These are phyloP conservation scores for Pseudochromis fuscus DNA, from an alignment of 2,797 vertebrate species.

Conservation along the genomic window DNA sequence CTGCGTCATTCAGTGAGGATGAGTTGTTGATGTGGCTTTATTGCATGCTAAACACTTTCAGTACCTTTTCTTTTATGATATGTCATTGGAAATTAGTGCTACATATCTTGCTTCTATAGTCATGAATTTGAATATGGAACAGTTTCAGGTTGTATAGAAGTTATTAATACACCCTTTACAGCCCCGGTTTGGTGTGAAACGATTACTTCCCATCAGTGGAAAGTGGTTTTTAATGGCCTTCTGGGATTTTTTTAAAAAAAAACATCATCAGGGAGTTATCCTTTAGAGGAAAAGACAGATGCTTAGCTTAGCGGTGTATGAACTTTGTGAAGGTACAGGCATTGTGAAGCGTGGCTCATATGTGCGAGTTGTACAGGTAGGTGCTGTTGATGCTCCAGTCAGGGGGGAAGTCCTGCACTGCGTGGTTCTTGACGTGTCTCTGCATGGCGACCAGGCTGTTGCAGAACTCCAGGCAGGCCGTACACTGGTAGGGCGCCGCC, in stretches of 20 bases:
- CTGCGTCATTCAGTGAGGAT: conserved; percentile 41
- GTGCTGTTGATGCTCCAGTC: conserved; percentile 89
- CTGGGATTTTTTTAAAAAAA: background rate
- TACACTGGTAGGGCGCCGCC: conserved; percentile 89
- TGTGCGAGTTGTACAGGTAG: conserved; percentile 86
- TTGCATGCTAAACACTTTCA: conserved; percentile 47
- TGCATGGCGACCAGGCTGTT: conserved; percentile 90
- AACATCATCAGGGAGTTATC: background rate
- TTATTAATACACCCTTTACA: conserved; percentile 14
- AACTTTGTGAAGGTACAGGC: background rate
- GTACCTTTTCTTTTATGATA: conserved; percentile 24
- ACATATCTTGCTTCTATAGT: conserved; percentile 14
- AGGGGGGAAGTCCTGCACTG: conserved; percentile 87
- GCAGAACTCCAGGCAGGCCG: conserved; percentile 88
- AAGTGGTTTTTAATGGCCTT: conserved; percentile 4
- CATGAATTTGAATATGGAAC: conserved; percentile 16
- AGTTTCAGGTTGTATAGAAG: conserved; percentile 40
- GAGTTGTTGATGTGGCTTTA: conserved; percentile 54
- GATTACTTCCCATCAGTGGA: background rate
- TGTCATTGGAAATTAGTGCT: conserved; percentile 47
- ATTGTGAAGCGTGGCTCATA: conserved; percentile 41
- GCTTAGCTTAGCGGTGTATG: background rate
- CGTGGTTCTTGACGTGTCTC: conserved; percentile 87
- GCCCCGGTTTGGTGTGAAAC: conserved; percentile 3
- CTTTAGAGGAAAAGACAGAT: background rate